Evolutionary conservation across 2,113 vertebrate genomes (phyloP), one percentile per base, ranked within the genome.

Genomic region (Dipodomys ordii): DNA sequence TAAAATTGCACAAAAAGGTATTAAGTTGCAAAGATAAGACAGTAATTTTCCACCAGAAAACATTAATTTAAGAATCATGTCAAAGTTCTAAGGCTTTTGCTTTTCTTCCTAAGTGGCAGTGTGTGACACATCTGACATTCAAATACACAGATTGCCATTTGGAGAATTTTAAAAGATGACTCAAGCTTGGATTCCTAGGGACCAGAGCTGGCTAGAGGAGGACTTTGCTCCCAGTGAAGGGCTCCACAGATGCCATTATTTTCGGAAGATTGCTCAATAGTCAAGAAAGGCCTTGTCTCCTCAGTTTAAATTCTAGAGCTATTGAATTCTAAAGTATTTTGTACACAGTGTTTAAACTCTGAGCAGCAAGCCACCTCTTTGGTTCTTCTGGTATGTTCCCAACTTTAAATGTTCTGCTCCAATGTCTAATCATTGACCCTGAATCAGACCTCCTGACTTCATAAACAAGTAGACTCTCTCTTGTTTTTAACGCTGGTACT

Each of bases 51-150:
- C 67, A 88, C 39, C 32, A 93, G 39, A 57, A 92, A 96, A 85
- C 22, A 79, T 69, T 83, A 79, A 77, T 96, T 93, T 93, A 62
- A 85, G 64, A 90, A 71, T 91, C 72, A 91, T 44, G 85, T 90
- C 44, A 78, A 93, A 94, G 88, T 62, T 13, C 62, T 91, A 20
- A 80, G 60, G 27, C 25, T 92, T 93, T 80, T 39, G 6, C 23
- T 81, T 95, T 86, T 88, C 67, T 91, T 92, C 57, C 60, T 74
- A 88, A 89, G 69, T 82, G 57, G 78, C 6, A 69, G 28, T 0
- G 2, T 39, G 53, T 1, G 32, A 46, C 93, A 94, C 79, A 62
- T 25, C 13, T 76, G 60, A 71, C 74, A 67, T 82, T 90, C 46
- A 65, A 44, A 46, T 67, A 20, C n/a, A 57, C n/a, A 4, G 2